phyloP scores from a whole-genome alignment of 2,797 vertebrate genomes.

The Helarctos malayanus region DNA sequence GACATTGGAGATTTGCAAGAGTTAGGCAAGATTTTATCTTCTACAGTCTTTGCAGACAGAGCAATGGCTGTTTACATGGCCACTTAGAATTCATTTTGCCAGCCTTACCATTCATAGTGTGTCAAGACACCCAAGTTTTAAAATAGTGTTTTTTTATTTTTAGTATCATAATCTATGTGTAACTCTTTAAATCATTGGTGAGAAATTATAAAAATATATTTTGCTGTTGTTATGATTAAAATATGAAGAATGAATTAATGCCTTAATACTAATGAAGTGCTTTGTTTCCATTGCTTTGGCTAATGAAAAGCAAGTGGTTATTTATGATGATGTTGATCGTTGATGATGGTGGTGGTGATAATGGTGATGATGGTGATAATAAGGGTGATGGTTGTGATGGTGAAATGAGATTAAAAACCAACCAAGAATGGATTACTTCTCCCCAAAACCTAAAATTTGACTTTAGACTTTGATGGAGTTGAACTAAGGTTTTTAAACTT shows the following conservation, averaged over 20 bases:
- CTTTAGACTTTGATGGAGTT: background rate
- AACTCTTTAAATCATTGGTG: background rate
- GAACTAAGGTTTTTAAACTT: background rate
- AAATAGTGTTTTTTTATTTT: background rate
- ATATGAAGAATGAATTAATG: background rate
- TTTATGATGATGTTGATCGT: background rate
- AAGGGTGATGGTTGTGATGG: background rate
- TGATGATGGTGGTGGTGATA: background rate
- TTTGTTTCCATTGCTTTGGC: background rate
- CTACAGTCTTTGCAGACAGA: background rate
- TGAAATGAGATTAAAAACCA: slow-evolving; percentile 17
- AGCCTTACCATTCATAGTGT: background rate
- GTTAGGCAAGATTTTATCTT: background rate
- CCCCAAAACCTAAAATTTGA: background rate
- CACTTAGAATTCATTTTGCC: background rate
- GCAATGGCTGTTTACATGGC: background rate
- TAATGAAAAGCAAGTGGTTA: background rate
- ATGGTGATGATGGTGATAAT: background rate
- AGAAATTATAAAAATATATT: background rate
- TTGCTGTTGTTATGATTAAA: background rate
- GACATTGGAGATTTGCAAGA: background rate
- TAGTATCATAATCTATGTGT: background rate
- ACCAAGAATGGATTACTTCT: background rate
- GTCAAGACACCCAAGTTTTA: background rate
- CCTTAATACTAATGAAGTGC: background rate